These are phyloP conservation scores for Corbicula japonica DNA, from an alignment of 2,888 invertebrate genomes.

Conservation along the genomic window DNA sequence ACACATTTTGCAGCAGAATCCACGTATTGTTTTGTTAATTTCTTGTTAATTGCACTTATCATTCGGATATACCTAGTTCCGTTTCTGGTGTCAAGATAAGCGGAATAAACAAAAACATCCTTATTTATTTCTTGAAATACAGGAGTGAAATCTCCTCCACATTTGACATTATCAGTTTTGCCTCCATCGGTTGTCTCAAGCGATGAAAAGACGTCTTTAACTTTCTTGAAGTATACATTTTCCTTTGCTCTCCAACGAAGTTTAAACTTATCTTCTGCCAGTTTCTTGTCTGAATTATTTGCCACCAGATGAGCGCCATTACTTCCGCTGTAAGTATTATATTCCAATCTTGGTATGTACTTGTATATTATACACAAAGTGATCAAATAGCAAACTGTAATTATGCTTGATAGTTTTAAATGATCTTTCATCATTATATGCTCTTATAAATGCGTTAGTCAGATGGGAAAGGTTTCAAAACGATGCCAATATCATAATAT, in stretches of 20 bases:
- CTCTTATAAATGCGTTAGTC: too few species aligned
- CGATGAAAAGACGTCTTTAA: neutral
- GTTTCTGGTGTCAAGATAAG: constrained; percentile 47
- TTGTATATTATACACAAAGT: constrained; percentile 29
- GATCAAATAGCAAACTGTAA: constrained; percentile 15
- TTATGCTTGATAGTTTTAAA: neutral
- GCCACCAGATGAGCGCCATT: neutral
- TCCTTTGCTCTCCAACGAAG: constrained; percentile 31
- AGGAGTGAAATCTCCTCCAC: neutral
- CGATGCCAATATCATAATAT: too few species aligned
- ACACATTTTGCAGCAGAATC: constrained; percentile 33
- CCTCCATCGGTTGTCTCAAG: neutral
- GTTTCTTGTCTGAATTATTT: neutral
- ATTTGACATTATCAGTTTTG: constrained; percentile 1
- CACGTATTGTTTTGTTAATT: neutral
- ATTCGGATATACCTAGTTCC: constrained; percentile 31
- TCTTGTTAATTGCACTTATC: constrained; percentile 32
- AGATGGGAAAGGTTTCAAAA: too few species aligned
- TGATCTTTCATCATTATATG: constrained; percentile 19
- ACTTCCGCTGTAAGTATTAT: neutral
- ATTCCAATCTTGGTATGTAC: constrained; percentile 8
- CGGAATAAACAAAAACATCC: constrained; percentile 47
- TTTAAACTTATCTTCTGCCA: constrained; percentile 1
- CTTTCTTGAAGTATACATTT: constrained; percentile 30
- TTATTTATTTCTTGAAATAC: constrained; percentile 27